Evolutionary conservation across 2,888 invertebrate genomes (phyloP), one percentile per base, ranked within the genome.

Genomic region (Euplexia lucipara): DNA sequence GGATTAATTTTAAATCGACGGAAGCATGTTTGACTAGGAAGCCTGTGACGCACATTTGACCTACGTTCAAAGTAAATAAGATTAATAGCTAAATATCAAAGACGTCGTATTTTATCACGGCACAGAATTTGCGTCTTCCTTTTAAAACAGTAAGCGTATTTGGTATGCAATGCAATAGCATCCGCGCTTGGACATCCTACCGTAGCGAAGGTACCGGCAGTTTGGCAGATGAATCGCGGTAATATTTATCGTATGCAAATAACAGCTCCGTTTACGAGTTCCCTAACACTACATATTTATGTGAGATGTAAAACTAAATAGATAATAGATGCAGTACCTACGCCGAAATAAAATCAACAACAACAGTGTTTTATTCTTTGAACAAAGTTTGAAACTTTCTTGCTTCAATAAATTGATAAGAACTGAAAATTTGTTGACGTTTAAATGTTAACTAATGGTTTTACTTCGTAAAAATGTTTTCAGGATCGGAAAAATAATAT

Each of bases 181-280:
- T 64, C 37, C 35, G 42, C 18, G 18, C 14, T 44, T 44, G 37
- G 10, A 48, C 20, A 48, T 69, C 45, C 54, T 75, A 34, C 37
- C n/a, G 45, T 5, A 26, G 26, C 16, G 41, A 8, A 7, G 22
- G 39, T 60, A 22, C 44, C 44, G 59, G n/a, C n/a, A n/a, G n/a
- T 52, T 73, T 73, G 64, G 49, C 69, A 77, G 78, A 68, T 73
- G 73, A 64, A 77, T 64, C 35, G 73, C 32, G n/a, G 30, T 7
- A 32, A 26, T 52, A 70, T 57, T 53, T 61, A 72, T 67, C 72
- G 56, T 72, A 72, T 77, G 59, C 66, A 66, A 71, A 74, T 26
- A 45, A 62, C 34, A 34, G 32, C n/a, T 54, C 18, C 22, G 16
- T 52, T 44, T 57, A n/a, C 44, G 14, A 18, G 16, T 26, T 20